Conservation (phyloP, 2,113 vertebrate genomes). For the Ictalurus punctatus region DNA sequence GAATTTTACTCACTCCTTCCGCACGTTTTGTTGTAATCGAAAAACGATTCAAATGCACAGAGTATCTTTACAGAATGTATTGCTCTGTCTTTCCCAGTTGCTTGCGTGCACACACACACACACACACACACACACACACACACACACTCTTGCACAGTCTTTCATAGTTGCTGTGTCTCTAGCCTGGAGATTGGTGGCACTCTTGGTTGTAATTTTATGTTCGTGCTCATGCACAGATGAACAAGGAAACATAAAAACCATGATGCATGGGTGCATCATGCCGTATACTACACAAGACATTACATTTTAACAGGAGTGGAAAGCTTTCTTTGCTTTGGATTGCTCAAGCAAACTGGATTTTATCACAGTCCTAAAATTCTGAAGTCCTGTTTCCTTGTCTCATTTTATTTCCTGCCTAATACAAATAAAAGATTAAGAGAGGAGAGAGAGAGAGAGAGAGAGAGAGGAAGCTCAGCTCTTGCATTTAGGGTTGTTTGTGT, state of each 20-base stretch:
- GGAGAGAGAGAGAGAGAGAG: background rate
- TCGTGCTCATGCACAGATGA: slow-evolving; percentile 69
- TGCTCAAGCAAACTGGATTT: background rate
- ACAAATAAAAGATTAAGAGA: background rate
- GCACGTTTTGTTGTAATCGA: slow-evolving; percentile 39
- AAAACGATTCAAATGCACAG: background rate
- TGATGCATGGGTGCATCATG: background rate
- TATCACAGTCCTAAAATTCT: slow-evolving; percentile 5
- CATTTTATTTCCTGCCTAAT: background rate
- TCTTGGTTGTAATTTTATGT: slow-evolving; percentile 70
- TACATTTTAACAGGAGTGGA: slow-evolving; percentile 8
- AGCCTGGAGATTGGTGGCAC: slow-evolving; percentile 70
- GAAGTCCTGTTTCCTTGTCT: background rate
- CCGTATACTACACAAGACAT: slow-evolving; percentile 22
- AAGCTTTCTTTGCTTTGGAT: slow-evolving; percentile 2
- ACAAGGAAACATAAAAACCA: slow-evolving; percentile 2
- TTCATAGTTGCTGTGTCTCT: slow-evolving; percentile 40
- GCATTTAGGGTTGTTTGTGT: background rate
- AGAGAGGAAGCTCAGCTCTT: background rate
- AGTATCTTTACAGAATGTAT: background rate
- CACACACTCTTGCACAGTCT: slow-evolving; percentile 29
- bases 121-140: slow-evolving; percentile 31
- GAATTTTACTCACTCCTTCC: slow-evolving; percentile 56
- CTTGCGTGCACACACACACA: background rate
- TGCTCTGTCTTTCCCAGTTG: background rate